A percentile compares a stretch with the other conserved stretches of the same genome.
These are phyloP conservation scores for Eristalis tenax DNA, from an alignment of 2,888 invertebrate genomes.

Conservation along the genomic window DNA sequence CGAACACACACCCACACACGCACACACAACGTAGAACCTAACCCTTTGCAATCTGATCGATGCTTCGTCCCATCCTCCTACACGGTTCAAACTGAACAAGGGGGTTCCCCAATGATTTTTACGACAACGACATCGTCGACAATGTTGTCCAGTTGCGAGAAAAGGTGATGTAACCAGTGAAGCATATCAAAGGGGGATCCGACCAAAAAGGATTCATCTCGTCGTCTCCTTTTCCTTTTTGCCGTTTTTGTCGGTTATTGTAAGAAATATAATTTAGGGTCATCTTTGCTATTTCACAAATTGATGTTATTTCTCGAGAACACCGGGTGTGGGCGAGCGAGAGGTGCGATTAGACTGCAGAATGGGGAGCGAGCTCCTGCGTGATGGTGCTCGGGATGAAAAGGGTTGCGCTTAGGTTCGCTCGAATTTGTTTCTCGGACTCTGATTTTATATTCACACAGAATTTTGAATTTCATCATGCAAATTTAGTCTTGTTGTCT, in stretches of 20 bases:
- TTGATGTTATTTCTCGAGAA: slow-evolving; percentile 63
- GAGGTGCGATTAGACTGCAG: slow-evolving; percentile 18
- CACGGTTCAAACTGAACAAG: slow-evolving; percentile 16
- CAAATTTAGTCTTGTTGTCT: slow-evolving; percentile 50
- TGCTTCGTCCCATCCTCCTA: slow-evolving; percentile 3
- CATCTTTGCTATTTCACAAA: slow-evolving; percentile 69
- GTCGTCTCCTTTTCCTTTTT: not conserved
- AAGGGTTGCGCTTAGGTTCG: slow-evolving; percentile 38
- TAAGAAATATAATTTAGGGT: slow-evolving; percentile 70
- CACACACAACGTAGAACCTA: slow-evolving; percentile 14
- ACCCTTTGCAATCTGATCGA: slow-evolving; percentile 53
- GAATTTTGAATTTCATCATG: slow-evolving; percentile 65
- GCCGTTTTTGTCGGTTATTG: slow-evolving; percentile 41
- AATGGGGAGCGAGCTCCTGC: slow-evolving; percentile 10
- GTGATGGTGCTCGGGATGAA: slow-evolving; percentile 42
- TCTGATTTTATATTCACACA: slow-evolving; percentile 48
- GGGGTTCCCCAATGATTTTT: slow-evolving; percentile 46
- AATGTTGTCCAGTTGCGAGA: slow-evolving; percentile 56
- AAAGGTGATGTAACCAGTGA: slow-evolving; percentile 64
- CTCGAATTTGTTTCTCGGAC: slow-evolving; percentile 41
- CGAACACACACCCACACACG: slow-evolving; percentile 29
- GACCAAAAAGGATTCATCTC: slow-evolving; percentile 53
- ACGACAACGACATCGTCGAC: slow-evolving; percentile 51
- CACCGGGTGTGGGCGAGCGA: not conserved
- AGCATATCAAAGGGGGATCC: slow-evolving; percentile 50